Conservation (phyloP, 2,113 vertebrate genomes). For the Myrmecobius fasciatus region DNA sequence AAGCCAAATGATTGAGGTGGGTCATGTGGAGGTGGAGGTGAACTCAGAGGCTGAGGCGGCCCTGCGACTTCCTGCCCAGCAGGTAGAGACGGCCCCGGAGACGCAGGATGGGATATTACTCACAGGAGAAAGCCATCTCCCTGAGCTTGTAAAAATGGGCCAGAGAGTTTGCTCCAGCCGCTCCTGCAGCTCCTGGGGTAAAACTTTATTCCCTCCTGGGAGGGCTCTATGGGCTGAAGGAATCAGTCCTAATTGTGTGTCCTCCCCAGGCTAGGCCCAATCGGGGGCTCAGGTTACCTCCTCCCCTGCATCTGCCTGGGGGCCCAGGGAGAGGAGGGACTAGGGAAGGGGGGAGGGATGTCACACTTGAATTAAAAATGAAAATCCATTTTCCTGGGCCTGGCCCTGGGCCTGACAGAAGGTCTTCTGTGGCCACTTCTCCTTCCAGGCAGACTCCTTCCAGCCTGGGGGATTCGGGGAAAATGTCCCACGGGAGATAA, state of each 20-base stretch:
- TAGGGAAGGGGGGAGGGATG: not conserved
- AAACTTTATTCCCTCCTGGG: not conserved
- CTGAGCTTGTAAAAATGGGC: constrained; percentile 58
- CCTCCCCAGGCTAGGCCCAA: not conserved
- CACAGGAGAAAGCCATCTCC: constrained; percentile 43
- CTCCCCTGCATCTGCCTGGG: not conserved
- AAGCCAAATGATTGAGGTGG: constrained; percentile 73
- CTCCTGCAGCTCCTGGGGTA: not conserved
- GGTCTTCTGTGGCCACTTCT: not conserved
- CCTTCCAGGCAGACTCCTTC: not conserved
- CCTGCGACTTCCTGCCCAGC: constrained; percentile 74
- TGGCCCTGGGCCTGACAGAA: not conserved
- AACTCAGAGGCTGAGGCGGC: constrained; percentile 60
- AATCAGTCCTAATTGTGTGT: not conserved
- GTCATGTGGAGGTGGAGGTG: constrained; percentile 78
- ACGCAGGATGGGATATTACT: constrained; percentile 63
- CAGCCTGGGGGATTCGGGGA: not conserved
- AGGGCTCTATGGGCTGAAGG: not conserved
- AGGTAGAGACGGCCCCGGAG: constrained; percentile 51
- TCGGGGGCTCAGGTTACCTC: not conserved
- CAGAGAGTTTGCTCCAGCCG: not conserved
- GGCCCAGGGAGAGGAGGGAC: constrained; percentile 24
- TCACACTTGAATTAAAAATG: not conserved
- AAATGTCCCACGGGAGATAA: not conserved
- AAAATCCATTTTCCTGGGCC: not conserved